Evolutionary conservation across 2,113 vertebrate species (phyloP).

Genomic region (Bolborhynchus lineola): DNA sequence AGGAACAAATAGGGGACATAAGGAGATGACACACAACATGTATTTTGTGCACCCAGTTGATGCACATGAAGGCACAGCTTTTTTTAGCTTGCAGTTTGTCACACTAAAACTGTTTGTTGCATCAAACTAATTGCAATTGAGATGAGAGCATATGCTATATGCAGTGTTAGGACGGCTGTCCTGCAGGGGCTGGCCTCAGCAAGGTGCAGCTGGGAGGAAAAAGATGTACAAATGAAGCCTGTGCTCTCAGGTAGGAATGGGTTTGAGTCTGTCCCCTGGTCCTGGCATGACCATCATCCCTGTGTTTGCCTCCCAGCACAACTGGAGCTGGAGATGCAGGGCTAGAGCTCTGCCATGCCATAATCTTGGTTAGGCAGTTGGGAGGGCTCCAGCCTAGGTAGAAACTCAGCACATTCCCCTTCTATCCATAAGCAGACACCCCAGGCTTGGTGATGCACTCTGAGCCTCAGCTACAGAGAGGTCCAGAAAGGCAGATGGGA

Average conservation of each 20-base stretch:
- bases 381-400: not conserved
- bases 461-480: not conserved
- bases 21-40: constrained; percentile 6
- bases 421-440: not conserved
- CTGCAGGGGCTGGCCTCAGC: not conserved
- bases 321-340: not conserved
- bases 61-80: not conserved
- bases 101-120: not conserved
- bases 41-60: constrained; percentile 8
- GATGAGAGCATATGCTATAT: rapidly evolving
- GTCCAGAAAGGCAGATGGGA: not conserved
- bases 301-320: not conserved
- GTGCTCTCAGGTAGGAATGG: not conserved
- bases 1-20: constrained; percentile 30
- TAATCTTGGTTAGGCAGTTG: rapidly evolving
- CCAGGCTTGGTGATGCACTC: not conserved
- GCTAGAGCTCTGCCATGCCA: not conserved
- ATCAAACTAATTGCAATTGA: not conserved
- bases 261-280: not conserved
- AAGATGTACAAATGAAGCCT: not conserved
- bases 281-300: not conserved
- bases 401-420: rapidly evolving
- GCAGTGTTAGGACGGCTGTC: not conserved
- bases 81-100: constrained; percentile 47
- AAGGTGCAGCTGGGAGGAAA: not conserved